Base-by-base conservation (phyloP, 2,888 invertebrate species). In the Odontothrips loti region DNA sequence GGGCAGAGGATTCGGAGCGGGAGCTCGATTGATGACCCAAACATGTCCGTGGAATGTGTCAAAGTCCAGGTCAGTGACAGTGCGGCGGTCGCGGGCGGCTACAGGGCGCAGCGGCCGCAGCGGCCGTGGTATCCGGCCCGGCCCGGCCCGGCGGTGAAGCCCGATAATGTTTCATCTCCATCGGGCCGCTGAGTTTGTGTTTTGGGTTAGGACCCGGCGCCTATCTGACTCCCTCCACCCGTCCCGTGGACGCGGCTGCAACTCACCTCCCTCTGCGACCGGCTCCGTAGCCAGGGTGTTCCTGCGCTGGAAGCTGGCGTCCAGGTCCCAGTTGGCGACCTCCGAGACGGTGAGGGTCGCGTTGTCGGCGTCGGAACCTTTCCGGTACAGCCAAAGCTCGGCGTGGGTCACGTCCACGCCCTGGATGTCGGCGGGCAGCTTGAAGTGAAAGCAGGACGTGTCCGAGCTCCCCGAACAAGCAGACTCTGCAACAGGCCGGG, bases 371-470 rank as follows among this genome's bases (percentile, higher is more conserved):
- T 91, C 90, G 89, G 23, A 10, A 8, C 23, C 23, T 89, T 85
- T 4, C 88, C 94, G 95, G 86, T 93, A 94, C 82, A 95, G 91
- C 95, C 95, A 95, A 47, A 95, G 88, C 84, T 95, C 93, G 0
- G 95, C 95, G 0, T 91, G 92, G 75, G 92, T 93, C 12, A 95
- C 93, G 85, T 93, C 94, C 79, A 92, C 92, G 0, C 92, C 91
- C 83, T 93, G 91, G 80, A 94, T 91, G 84, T 95, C 94, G 15
- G 91, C 91, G 0, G 94, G 94, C 84, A 95, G 89, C 88, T 93
- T 92, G 85, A 95, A 94, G 83, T 93, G 92, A 82, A 95, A 91
- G 84, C 95, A 95, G 80, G 92, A 92, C 81, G 23, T 10, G 23
- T 15, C 17, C 58, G 58, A 1, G 20, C 20, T 10, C 51, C 15